Conservation (phyloP, 2,888 invertebrate species). For the Hetaerina titia region DNA sequence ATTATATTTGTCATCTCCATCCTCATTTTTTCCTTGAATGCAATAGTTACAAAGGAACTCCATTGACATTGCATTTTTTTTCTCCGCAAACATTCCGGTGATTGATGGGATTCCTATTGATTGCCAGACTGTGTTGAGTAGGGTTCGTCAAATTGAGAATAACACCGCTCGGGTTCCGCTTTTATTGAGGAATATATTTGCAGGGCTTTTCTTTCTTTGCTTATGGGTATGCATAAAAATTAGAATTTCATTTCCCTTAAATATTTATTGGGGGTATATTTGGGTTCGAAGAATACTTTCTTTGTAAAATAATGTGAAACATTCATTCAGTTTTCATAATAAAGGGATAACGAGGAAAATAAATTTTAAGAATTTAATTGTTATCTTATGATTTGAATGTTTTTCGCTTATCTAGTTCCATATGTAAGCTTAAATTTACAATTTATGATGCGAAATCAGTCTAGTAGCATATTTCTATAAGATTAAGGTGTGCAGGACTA, state of each 20-base stretch:
- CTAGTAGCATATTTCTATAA: no score
- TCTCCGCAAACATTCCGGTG: background rate
- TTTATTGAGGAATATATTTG: background rate
- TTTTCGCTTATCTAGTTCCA: no score
- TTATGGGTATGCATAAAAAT: background rate
- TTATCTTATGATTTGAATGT: no score
- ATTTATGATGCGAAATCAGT: no score
- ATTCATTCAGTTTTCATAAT: no score
- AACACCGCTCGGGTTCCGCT: background rate
- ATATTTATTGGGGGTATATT: background rate
- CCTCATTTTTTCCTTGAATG: background rate
- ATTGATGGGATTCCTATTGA: conserved; percentile 31
- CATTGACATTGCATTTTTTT: background rate
- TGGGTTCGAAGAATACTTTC: background rate
- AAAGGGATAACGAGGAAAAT: no score
- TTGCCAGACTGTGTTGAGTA: conserved; percentile 14
- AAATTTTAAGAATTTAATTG: no score
- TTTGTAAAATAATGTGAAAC: no score
- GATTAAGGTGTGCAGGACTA: no score
- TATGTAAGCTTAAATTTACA: no score
- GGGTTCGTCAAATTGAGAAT: background rate
- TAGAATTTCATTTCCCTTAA: background rate
- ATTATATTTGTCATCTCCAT: background rate
- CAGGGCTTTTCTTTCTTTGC: background rate
- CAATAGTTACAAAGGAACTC: background rate